Evolutionary conservation across 2,888 invertebrate genomes (phyloP).

Genomic region (Drosophila kokeensis): DNA sequence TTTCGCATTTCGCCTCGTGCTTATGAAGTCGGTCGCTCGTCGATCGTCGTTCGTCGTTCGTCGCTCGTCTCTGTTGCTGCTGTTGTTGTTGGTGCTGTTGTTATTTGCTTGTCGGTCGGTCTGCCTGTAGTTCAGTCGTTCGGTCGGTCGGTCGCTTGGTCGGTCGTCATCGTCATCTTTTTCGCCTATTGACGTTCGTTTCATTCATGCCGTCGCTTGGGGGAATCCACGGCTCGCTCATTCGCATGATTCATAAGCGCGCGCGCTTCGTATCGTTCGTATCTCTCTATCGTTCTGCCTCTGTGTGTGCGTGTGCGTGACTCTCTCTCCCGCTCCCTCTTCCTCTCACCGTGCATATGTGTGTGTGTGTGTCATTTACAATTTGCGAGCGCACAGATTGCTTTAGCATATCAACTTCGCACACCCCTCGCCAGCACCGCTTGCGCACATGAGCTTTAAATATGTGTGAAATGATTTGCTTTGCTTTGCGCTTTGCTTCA

Average conservation of each 20-base stretch:
- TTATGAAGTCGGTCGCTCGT: conserved; percentile 25
- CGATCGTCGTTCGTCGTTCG: conserved; percentile 3
- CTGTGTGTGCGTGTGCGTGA: conserved; percentile 3
- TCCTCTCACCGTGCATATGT: neutral
- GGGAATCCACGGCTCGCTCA: conserved; percentile 69
- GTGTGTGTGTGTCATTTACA: conserved; percentile 48
- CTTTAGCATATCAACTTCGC: conserved; percentile 47
- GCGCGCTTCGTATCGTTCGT: conserved; percentile 26
- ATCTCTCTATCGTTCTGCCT: conserved; percentile 1
- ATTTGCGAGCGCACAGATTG: conserved; percentile 27
- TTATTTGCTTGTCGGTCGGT: conserved; percentile 1
- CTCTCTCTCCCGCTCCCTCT: neutral
- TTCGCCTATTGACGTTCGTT: conserved; percentile 53
- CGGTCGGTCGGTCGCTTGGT: conserved; percentile 5
- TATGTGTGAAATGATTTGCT: conserved; percentile 49
- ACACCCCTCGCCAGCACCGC: neutral
- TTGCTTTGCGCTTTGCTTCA: neutral
- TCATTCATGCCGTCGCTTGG: conserved; percentile 68
- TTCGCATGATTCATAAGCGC: conserved; percentile 62
- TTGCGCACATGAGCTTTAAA: conserved; percentile 11
- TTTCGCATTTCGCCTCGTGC: conserved; percentile 34
- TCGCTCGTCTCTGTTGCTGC: conserved; percentile 12
- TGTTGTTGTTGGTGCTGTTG: conserved; percentile 13
- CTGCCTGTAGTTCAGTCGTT: neutral
- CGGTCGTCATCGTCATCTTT: conserved; percentile 21